phyloP scores from a whole-genome alignment of 2,888 invertebrate genomes.

The Meloe dianella region DNA sequence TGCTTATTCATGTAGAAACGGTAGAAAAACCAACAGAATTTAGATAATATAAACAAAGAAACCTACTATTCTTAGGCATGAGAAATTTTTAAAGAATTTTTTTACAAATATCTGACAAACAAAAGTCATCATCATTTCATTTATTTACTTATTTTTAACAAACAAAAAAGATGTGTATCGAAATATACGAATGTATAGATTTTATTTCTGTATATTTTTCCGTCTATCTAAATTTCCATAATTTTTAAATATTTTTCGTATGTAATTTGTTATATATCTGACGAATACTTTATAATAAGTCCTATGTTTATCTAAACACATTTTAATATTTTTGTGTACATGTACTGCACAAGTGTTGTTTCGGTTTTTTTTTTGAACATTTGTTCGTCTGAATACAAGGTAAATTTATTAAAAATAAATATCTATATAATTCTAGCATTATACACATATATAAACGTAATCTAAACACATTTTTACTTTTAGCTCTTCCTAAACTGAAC shows the following conservation, averaged over 20 bases:
- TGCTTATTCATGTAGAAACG: neutral
- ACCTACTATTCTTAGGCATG: neutral
- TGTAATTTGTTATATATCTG: neutral
- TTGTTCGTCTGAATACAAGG: neutral
- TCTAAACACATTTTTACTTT: conserved; percentile 2
- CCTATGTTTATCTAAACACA: conserved; percentile 3
- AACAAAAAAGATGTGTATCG: conserved; percentile 23
- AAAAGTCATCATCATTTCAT: neutral
- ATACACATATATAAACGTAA: conserved; percentile 9
- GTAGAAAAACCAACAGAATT: neutral
- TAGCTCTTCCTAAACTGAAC: neutral
- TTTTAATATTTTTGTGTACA: conserved; percentile 7
- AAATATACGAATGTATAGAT: neutral
- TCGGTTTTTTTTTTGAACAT: too few relatives aligned
- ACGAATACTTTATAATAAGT: neutral
- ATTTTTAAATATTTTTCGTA: neutral
- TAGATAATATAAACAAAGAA: neutral
- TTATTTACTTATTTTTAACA: conserved; percentile 17
- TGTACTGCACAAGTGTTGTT: neutral
- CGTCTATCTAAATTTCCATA: neutral
- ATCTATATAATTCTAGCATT: conserved; percentile 1
- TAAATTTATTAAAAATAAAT: neutral
- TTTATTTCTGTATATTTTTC: neutral
- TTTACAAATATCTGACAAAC: neutral
- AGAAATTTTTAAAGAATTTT: neutral